Evolutionary conservation across 1,140 invertebrate species (phyloP).

Genomic region (Bathynomus jamesi): DNA sequence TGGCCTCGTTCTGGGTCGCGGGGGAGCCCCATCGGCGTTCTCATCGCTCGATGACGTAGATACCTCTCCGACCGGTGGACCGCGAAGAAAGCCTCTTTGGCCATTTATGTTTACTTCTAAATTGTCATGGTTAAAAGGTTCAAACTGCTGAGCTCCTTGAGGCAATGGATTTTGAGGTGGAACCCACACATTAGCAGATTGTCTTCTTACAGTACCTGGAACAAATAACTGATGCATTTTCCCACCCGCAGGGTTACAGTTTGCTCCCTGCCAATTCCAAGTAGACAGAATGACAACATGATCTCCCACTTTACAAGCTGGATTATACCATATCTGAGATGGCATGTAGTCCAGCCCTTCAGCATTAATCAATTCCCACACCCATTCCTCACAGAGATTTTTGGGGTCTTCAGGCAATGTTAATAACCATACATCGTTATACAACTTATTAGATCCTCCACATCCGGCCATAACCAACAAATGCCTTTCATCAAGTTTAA

Average conservation of each 20-base stretch:
- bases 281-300: slow-evolving; percentile 56
- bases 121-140: slow-evolving; percentile 46
- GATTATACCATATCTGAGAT: slow-evolving; percentile 84
- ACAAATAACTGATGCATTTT: slow-evolving; percentile 13
- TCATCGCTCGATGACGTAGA: slow-evolving; percentile 20
- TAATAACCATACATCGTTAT: slow-evolving; percentile 63
- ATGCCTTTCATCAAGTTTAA: slow-evolving; percentile 49
- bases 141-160: slow-evolving; percentile 34
- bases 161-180: slow-evolving; percentile 34
- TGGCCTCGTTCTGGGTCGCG: slow-evolving; percentile 37
- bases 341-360: slow-evolving; percentile 66
- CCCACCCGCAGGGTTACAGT: not conserved
- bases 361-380: slow-evolving; percentile 69
- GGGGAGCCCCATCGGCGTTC: slow-evolving; percentile 15
- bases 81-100: slow-evolving; percentile 30
- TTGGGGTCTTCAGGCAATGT: slow-evolving; percentile 45
- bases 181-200: slow-evolving; percentile 38
- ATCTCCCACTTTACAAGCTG: slow-evolving; percentile 67
- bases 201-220: slow-evolving; percentile 20
- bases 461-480: slow-evolving; percentile 49
- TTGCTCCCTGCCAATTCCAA: not conserved
- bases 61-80: slow-evolving; percentile 13
- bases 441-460: slow-evolving; percentile 59
- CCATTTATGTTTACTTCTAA: slow-evolving; percentile 35
- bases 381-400: slow-evolving; percentile 52